A percentile compares a stretch with the other conserved stretches of the same genome.
Conservation (phyloP, 2,113 vertebrate genomes). For the Brachyhypopomus occidentalis region DNA sequence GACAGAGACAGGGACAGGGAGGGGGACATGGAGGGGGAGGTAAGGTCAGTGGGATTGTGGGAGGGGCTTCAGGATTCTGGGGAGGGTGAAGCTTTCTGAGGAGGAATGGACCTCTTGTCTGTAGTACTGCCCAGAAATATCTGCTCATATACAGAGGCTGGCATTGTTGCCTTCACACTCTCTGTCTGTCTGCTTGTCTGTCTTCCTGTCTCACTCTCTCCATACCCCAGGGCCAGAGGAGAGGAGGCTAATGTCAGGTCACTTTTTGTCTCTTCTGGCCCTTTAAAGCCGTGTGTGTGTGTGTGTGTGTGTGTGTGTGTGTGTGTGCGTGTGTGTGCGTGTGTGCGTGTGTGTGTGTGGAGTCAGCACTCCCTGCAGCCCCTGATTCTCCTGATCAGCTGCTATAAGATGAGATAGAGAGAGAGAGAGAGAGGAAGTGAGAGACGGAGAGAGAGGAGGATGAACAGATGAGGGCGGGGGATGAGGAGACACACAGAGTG, state of each 20-base stretch:
- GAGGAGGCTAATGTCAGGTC: conserved; percentile 3
- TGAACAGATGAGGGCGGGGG: conserved; percentile 21
- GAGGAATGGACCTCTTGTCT: not conserved
- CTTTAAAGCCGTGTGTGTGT: conserved; percentile 47
- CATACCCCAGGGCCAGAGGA: conserved; percentile 3
- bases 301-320: conserved; percentile 5
- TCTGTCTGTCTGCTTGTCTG: not conserved
- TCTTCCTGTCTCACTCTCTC: not conserved
- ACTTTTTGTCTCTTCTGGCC: conserved; percentile 19
- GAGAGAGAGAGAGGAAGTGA: conserved; percentile 5
- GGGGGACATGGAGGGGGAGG: not conserved
- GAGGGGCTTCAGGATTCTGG: not conserved
- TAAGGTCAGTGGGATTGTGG: not conserved
- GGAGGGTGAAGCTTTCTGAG: not conserved
- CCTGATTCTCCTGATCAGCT: conserved; percentile 48
- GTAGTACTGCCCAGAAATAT: conserved; percentile 15
- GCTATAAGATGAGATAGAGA: conserved; percentile 24
- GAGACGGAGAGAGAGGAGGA: conserved; percentile 22
- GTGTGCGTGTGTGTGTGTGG: not conserved
- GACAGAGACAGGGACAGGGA: not conserved
- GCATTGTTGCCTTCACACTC: conserved; percentile 33
- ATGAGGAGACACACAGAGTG: conserved; percentile 51
- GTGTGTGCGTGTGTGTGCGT: not conserved
- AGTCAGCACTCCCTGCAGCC: conserved; percentile 28
- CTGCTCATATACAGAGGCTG: conserved; percentile 34